Evolutionary conservation across 2,888 invertebrate genomes (phyloP), one percentile per base, ranked within the genome.

Genomic region (Neoitamus cyanurus): DNA sequence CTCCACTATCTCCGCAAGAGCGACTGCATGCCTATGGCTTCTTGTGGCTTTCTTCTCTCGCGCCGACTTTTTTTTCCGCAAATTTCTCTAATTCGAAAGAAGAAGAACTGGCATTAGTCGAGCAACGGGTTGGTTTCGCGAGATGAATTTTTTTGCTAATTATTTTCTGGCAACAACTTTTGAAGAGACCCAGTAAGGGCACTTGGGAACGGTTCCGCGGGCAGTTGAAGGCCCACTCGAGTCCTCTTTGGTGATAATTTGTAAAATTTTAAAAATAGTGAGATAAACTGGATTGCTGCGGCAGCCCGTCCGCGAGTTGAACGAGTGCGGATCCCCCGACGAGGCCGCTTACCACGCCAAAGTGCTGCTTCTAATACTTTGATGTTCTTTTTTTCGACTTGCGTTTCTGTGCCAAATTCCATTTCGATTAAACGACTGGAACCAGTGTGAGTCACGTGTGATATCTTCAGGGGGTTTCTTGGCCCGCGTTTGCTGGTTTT

Each of bases 51-150:
- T 78, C 78, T 78, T 78, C 78, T 78, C 78, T 46, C 31, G 58
- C 28, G 30, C 11, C n/a, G 20, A 11, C 15, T 48, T 28, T n/a
- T n/a, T n/a, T n/a, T n/a, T 48, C 48, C 48, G 78, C 30, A 28
- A 78, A 78, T 78, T 78, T 78, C 78, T 78, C 78, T 58, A 78
- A 78, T 48, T 78, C 25, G 48, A 78, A 78, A 46, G 25, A 78
- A 46, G 25, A 78, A 48, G 34, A 30, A 78, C 30, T 3, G 13
- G 73, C 37, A 20, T 48, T 15, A 48, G 31, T 7, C 42, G 42
- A 11, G 31, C 9, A 58, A 30, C 31, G n/a, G 30, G 31, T 28
- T 13, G 46, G 48, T 48, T 5, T 11, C n/a, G 37, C 20, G 77
- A 37, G 13, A 73, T 73, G 73, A 73, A 36, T 34, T 15, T n/a